Base-by-base conservation (phyloP, 2,113 vertebrate genomes). In the Dromiciops gliroides region DNA sequence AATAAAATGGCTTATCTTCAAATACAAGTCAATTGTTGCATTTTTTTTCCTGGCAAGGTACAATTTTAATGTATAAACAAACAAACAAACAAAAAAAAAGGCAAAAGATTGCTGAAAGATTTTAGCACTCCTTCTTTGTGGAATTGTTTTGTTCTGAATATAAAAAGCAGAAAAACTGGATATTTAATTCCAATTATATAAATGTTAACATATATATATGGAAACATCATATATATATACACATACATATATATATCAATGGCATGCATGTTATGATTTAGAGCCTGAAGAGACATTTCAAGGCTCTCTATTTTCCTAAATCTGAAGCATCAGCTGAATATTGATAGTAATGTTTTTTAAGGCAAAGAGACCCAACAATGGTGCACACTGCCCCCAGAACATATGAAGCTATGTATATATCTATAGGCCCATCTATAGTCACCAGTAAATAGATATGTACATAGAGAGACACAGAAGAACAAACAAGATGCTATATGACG, bases 401-500 rank as follows among this genome's bases (percentile, higher is more conserved):
- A 95, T 90, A 90, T 96, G 96, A 95, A 97, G 96, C 97, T 96
- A 97, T 95, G 96, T 96, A 92, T 98, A 97, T 98, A 97, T 97
- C 97, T 97, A 97, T 97, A 97, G 96, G 97, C 94, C 97, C 95
- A 98, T 97, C 97, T 97, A 96, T 94, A 50, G 49, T 93, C 37
- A 48, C 91, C 92, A 75, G 97, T 97, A 97, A 97, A 97, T 95
- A 94, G 93, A 96, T 97, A 97, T 97, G 96, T 96, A 95, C 24
- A 98, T 3, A 97, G 96, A 96, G 91, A 93, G 92, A 96, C 92
- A 94, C 94, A 93, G 95, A 50, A 97, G 97, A 96, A 98, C 97
- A 98, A 96, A 97, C 93, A 98, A 98, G 98, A 98, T 98, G 97
- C 98, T 98, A 98, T 89, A 98, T 98, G 98, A 95, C 97, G 98